Evolutionary conservation across 2,888 invertebrate species (phyloP), one percentile per base, ranked within the genome.

Genomic region (Rhyacophila evoluta): DNA sequence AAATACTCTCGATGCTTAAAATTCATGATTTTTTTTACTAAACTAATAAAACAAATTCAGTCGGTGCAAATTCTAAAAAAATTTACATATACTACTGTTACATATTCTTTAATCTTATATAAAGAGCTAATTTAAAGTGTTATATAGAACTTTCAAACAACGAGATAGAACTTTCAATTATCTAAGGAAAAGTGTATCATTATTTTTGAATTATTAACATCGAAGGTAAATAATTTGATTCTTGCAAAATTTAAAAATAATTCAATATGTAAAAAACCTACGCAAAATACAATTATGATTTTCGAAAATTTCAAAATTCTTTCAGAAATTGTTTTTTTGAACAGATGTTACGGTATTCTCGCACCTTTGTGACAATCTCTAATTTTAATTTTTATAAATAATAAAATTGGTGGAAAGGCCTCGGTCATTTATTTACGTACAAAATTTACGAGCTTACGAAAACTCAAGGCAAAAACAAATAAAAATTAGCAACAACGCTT

Each of bases 51-150:
- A 55, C 55, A 55, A 55, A 55, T 55, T 55, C 55, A 55, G 55
- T 55, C 55, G 55, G 55, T 55, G 55, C 55, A 55, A 55, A 55
- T 55, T 55, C 55, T 55, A 55, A 55, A 55, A 25, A 55, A 55
- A 55, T 55, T 55, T 55, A 55, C 55, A 55, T 55, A 55, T 19
- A 19, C 55, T 55, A 55, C 55, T 2, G 55, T 25, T 55, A 55
- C 15, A 55, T 55, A 55, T 55, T 55, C 55, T 8, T 41, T 19
- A 41, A 41, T 41, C 41, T 41, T 41, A 41, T 41, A 41, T 41
- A 41, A 41, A 2, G 25, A 55, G 55, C 55, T 55, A 41, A 55
- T 55, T 33, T 33, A 55, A 19, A 55, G 55, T 55, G 19, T 25
- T 19, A 25, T 55, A 55, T 55, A 55, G 55, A 55, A 12, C 25